Evolutionary conservation across 2,888 invertebrate species (phyloP).

Genomic region (Parnassius smintheus): DNA sequence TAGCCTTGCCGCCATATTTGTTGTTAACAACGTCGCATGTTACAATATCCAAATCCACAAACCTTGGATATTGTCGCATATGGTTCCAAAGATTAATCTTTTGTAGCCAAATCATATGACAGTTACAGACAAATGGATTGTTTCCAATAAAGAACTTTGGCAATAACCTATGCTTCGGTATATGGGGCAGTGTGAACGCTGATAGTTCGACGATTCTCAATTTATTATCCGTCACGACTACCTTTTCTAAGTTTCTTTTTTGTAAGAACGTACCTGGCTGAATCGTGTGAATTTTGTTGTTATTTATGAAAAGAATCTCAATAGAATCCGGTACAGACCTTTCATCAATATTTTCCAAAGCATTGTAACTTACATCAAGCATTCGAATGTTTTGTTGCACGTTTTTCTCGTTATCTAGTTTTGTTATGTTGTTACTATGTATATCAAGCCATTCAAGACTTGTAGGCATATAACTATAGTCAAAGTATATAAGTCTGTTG

Average conservation of each 20-base stretch:
- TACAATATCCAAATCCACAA: constrained; percentile 88
- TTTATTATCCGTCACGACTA: constrained; percentile 88
- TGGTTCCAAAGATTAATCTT: constrained; percentile 88
- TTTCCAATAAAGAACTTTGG: constrained; percentile 90
- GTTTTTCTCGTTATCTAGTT: constrained; percentile 87
- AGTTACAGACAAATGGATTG: constrained; percentile 93
- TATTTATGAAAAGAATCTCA: constrained; percentile 87
- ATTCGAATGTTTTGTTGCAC: constrained; percentile 85
- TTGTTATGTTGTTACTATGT: constrained; percentile 88
- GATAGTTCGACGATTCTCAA: constrained; percentile 86
- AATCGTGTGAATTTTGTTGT: constrained; percentile 87
- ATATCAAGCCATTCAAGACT: constrained; percentile 90
- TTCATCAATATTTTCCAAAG: constrained; percentile 85
- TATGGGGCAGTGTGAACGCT: constrained; percentile 85
- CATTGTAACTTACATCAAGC: constrained; percentile 89
- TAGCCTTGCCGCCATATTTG: constrained; percentile 83
- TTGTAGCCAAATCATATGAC: constrained; percentile 92
- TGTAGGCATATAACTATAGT: constrained; percentile 88
- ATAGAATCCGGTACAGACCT: constrained; percentile 87
- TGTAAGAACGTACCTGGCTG: constrained; percentile 86
- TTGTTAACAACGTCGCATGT: constrained; percentile 87
- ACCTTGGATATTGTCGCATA: constrained; percentile 87
- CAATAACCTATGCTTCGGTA: constrained; percentile 84
- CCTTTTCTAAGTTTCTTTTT: constrained; percentile 87
- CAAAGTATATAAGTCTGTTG: constrained; percentile 89